phyloP scores from a whole-genome alignment of 1,140 invertebrate genomes.

The Bombus sylvicola region DNA sequence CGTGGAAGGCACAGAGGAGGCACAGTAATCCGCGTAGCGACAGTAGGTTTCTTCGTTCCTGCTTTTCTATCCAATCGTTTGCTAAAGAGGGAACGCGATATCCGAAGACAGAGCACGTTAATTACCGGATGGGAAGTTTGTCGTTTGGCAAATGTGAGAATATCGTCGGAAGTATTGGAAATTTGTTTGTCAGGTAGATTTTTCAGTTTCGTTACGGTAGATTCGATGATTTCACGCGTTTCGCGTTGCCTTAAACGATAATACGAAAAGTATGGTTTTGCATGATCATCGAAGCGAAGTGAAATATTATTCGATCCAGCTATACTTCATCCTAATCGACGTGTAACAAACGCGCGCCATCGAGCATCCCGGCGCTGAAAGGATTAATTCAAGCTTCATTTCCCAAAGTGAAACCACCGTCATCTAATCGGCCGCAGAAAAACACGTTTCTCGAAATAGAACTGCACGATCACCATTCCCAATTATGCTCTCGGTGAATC shows the following conservation, averaged over 20 bases:
- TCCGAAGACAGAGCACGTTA: too few relatives aligned
- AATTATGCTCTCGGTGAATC: not conserved
- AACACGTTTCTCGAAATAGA: constrained; percentile 1
- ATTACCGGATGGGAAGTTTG: too few relatives aligned
- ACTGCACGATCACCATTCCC: not conserved
- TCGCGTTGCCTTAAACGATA: too few relatives aligned
- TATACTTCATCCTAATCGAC: not conserved
- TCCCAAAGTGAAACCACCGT: not conserved
- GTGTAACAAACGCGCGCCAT: not conserved
- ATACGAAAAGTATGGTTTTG: too few relatives aligned
- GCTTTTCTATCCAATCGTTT: not conserved
- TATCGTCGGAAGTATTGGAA: too few relatives aligned
- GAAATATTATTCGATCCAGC: not conserved
- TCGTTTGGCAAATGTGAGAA: too few relatives aligned
- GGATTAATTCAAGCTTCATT: not conserved
- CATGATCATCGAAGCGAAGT: not conserved
- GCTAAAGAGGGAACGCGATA: too few relatives aligned
- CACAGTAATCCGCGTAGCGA: constrained; percentile 79
- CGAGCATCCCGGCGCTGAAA: not conserved
- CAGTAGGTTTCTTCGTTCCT: constrained; percentile 66
- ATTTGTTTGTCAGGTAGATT: too few relatives aligned
- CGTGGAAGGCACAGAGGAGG: constrained; percentile 84
- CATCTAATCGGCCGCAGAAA: not conserved
- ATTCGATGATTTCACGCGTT: too few relatives aligned
- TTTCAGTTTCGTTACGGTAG: too few relatives aligned